Evolutionary conservation across 2,113 vertebrate species (phyloP), one percentile per base, ranked within the genome.

Genomic region (Myrmophylax atrothorax): DNA sequence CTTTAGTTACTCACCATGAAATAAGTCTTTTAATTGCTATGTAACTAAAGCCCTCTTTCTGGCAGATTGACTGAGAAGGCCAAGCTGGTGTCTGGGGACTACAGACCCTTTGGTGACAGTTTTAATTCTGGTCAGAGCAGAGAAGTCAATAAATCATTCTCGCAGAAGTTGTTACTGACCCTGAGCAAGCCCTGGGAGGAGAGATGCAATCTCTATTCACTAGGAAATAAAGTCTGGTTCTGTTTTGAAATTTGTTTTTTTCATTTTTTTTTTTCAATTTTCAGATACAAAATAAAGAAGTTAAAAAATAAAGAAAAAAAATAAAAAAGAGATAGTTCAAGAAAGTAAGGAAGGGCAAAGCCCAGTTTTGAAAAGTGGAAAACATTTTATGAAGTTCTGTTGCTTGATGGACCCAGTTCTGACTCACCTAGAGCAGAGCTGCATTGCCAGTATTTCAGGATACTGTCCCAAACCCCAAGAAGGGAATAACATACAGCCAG

Each of bases 91-190:
- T 87, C 94, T 89, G 89, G 93, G 88, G 95, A 97, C 95, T 77
- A 89, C 74, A 92, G 92, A 88, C 93, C 91, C 90, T 92, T 93
- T 90, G 94, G 90, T 97, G 96, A 96, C 86, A 89, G 73, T 95
- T 97, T 97, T 96, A 97, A 97, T 97, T 97, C 97, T 95, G 94
- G 89, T 96, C 94, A 95, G 93, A 94, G 88, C 37, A 74, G 69
- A 96, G 78, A 97, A 97, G 94, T 97, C 97, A 97, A 97, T 97
- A 97, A 98, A 97, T 95, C 92, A 68, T 95, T 97, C 94, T 95
- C 4, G 8, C 90, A 96, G 95, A 95, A 97, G 96, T 93, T 90
- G 90, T 92, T 96, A 85, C 81, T 95, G 96, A 96, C 91, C 93
- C 94, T 89, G 70, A 96, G 93, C 91, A 93, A 96, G 89, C 81